These are phyloP conservation scores for Zalophus californianus DNA, from an alignment of 2,797 vertebrate genomes.

Conservation along the genomic window DNA sequence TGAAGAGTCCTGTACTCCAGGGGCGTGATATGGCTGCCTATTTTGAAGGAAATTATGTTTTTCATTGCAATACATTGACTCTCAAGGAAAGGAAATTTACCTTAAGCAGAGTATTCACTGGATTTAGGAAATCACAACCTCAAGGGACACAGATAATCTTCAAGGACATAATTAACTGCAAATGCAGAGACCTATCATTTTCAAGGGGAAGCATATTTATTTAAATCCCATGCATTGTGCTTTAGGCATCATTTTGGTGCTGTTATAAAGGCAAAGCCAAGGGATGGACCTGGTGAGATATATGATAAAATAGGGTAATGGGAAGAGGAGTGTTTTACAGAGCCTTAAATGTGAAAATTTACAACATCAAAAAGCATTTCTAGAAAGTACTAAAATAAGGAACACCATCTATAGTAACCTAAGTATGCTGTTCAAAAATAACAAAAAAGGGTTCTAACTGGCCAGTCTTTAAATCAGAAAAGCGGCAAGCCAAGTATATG, in stretches of 20 bases:
- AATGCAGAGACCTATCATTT: conserved; percentile 20
- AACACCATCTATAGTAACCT: neutral
- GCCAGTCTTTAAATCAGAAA: neutral
- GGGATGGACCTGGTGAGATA: neutral
- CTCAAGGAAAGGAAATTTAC: conserved; percentile 26
- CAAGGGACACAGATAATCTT: conserved; percentile 4
- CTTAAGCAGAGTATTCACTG: conserved; percentile 6
- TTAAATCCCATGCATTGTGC: neutral
- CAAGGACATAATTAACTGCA: conserved; percentile 60
- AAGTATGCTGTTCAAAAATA: neutral
- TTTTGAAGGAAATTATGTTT: conserved; percentile 29
- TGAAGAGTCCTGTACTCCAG: neutral
- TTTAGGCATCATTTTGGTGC: neutral
- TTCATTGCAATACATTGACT: neutral
- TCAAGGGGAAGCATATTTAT: neutral
- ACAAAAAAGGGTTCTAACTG: neutral
- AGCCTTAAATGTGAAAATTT: neutral
- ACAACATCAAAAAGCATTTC: neutral
- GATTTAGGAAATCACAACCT: conserved; percentile 49
- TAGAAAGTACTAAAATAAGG: conserved; percentile 4
- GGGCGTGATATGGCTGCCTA: neutral
- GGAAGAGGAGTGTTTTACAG: neutral
- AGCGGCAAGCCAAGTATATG: neutral
- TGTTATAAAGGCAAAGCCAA: neutral
- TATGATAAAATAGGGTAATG: neutral